phyloP scores from a whole-genome alignment of 2,797 vertebrate genomes.

The Syncerus caffer region DNA sequence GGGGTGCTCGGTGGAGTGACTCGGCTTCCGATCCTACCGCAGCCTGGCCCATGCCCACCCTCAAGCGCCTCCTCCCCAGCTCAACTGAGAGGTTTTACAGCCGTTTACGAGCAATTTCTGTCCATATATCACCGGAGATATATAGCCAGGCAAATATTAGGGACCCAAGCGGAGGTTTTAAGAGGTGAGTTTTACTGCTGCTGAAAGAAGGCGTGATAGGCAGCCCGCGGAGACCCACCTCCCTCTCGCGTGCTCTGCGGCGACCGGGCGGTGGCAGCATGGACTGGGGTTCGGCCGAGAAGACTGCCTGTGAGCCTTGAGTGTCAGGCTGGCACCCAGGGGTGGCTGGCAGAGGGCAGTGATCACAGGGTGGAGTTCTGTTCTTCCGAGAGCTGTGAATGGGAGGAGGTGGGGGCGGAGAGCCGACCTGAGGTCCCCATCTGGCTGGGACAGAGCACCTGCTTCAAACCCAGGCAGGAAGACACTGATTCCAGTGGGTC shows the following conservation, averaged over 20 bases:
- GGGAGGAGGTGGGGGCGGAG: neutral
- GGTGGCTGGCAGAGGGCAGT: neutral
- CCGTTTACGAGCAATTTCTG: slow-evolving; percentile 76
- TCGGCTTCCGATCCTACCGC: neutral
- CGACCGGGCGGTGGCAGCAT: slow-evolving; percentile 60
- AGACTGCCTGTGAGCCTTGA: neutral
- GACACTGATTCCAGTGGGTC: neutral
- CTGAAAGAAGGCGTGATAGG: slow-evolving; percentile 71
- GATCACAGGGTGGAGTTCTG: neutral
- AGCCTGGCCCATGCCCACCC: neutral
- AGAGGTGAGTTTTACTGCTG: slow-evolving; percentile 74
- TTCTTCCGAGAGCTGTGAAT: neutral
- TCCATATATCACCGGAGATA: slow-evolving; percentile 76
- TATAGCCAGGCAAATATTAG: slow-evolving; percentile 78
- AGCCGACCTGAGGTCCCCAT: neutral
- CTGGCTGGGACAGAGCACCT: neutral
- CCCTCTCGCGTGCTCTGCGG: neutral
- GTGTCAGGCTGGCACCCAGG: neutral
- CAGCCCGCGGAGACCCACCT: slow-evolving; percentile 35
- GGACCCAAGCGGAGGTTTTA: slow-evolving; percentile 74
- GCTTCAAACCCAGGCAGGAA: neutral
- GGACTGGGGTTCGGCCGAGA: slow-evolving; percentile 12
- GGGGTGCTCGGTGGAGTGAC: neutral
- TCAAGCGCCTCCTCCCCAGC: slow-evolving; percentile 48
- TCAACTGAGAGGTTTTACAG: slow-evolving; percentile 69